Evolutionary conservation across 2,888 invertebrate genomes (phyloP).

Genomic region (Yponomeuta plumbellus): DNA sequence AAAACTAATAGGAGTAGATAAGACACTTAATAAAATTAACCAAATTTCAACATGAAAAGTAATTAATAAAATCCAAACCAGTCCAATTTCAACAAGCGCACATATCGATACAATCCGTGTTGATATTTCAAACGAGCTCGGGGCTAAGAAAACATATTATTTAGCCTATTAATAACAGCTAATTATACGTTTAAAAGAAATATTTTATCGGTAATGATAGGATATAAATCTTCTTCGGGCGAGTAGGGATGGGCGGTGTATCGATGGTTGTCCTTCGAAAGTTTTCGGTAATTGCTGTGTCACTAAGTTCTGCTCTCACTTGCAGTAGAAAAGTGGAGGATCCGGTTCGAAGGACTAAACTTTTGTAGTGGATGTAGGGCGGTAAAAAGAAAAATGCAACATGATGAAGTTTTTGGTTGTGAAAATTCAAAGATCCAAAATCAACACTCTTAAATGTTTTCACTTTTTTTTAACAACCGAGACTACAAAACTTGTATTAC

Average conservation of each 20-base stretch:
- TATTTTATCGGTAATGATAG: constrained; percentile 75
- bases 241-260: constrained; percentile 38
- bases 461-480: too few relatives aligned
- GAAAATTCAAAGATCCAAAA: too few relatives aligned
- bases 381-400: too few relatives aligned
- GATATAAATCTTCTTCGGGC: constrained; percentile 68
- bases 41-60: neutral
- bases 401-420: too few relatives aligned
- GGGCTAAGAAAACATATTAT: constrained; percentile 47
- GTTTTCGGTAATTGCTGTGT: neutral
- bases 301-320: too few relatives aligned
- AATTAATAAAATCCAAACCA: neutral
- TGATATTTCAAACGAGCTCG: constrained; percentile 29
- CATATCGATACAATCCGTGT: neutral
- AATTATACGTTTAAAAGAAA: constrained; percentile 74
- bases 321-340: too few relatives aligned
- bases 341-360: too few relatives aligned
- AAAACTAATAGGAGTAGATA: neutral
- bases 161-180: constrained; percentile 75
- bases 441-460: too few relatives aligned
- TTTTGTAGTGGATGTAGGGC: too few relatives aligned
- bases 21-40: neutral
- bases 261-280: constrained; percentile 25
- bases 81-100: neutral
- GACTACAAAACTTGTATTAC: too few relatives aligned